Percentiles rank a stretch among this genome's conserved stretches.
These are phyloP conservation scores for Clytia hemisphaerica DNA, from an alignment of 30 jellyfish, hydroid and myxozoan genomes.

Conservation along the genomic window DNA sequence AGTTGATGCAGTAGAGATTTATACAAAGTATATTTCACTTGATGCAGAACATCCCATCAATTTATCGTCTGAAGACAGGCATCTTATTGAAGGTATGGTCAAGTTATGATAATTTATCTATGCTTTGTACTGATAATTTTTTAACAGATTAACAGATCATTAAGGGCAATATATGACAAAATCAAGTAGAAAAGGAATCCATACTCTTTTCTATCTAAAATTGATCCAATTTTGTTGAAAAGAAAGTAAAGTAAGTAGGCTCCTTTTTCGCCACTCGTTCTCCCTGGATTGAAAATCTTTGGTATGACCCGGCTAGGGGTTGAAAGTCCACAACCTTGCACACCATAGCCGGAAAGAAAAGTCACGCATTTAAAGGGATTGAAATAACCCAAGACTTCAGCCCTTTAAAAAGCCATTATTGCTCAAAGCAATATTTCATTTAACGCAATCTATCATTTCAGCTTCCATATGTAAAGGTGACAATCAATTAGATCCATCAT, in stretches of 20 bases:
- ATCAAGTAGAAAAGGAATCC: no score
- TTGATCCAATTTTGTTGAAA: not conserved
- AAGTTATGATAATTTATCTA: no score
- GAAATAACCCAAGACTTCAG: no score
- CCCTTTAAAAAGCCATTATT: no score
- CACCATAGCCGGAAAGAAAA: no score
- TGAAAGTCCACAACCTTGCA: no score
- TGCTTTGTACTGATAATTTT: no score
- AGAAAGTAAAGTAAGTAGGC: not conserved
- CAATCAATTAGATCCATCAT: constrained; percentile 50
- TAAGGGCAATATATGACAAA: no score
- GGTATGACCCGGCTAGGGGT: no score
- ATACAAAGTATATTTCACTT: constrained; percentile 60
- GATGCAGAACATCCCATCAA: constrained; percentile 83
- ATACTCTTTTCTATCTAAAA: no score
- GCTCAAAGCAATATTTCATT: not conserved
- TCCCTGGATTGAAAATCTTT: not conserved
- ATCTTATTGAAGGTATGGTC: constrained; percentile 68
- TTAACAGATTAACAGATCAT: no score
- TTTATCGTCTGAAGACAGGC: constrained; percentile 54
- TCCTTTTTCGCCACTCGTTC: not conserved
- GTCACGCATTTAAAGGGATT: no score
- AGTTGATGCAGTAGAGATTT: constrained; percentile 80
- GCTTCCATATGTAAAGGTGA: constrained; percentile 66
- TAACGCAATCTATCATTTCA: constrained; percentile 13